Conservation (phyloP, 2,888 invertebrate genomes). For the Acanthosoma haemorrhoidale region DNA sequence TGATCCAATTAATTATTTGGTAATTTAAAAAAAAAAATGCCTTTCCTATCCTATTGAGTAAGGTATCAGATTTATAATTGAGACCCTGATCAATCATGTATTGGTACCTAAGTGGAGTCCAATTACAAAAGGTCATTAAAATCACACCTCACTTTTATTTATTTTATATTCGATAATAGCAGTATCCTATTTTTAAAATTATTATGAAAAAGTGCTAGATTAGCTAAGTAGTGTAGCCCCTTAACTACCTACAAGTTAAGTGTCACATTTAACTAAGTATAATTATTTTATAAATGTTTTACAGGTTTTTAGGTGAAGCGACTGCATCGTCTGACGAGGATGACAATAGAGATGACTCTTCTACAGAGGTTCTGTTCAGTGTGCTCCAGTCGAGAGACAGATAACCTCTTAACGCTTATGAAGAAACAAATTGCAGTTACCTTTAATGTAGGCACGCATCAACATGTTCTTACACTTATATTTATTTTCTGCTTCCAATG, state of each 20-base stretch:
- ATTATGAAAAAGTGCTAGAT: too few relatives aligned
- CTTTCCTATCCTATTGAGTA: too few relatives aligned
- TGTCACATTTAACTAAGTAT: neutral
- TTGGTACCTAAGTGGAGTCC: too few relatives aligned
- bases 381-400: slow-evolving; percentile 33
- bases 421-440: neutral
- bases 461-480: too few relatives aligned
- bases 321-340: slow-evolving; percentile 37
- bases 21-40: too few relatives aligned
- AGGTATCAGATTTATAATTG: too few relatives aligned
- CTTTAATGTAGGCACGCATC: neutral
- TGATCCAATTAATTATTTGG: too few relatives aligned
- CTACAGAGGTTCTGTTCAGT: slow-evolving; percentile 42
- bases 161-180: neutral
- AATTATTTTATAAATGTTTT: neutral
- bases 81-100: too few relatives aligned
- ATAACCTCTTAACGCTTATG: neutral
- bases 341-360: slow-evolving; percentile 40
- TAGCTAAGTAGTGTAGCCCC: too few relatives aligned
- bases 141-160: too few relatives aligned
- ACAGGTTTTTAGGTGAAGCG: slow-evolving; percentile 23
- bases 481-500: too few relatives aligned
- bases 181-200: neutral
- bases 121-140: too few relatives aligned
- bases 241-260: neutral